Evolutionary conservation across 2,113 vertebrate genomes (phyloP).

Genomic region (Aldabrachelys gigantea): DNA sequence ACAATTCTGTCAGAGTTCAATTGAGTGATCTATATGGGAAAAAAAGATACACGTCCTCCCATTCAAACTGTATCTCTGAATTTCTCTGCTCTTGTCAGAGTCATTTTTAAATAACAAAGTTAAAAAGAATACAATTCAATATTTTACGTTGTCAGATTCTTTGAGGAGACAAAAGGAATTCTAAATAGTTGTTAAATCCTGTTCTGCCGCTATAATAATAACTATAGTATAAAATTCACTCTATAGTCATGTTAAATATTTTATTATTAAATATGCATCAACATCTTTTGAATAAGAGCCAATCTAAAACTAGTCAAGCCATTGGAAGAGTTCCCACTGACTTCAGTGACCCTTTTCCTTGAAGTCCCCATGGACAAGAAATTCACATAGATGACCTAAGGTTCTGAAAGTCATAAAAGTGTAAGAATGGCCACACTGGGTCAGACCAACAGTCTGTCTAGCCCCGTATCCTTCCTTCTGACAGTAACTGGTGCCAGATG

Average conservation of each 20-base stretch:
- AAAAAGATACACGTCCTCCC: background rate
- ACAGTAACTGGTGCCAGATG: background rate
- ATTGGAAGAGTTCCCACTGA: background rate
- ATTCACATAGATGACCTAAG: background rate
- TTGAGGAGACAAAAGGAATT: conserved; percentile 1
- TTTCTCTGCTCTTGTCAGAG: background rate
- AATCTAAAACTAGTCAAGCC: background rate
- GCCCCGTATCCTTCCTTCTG: background rate
- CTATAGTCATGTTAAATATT: background rate
- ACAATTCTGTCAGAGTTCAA: background rate
- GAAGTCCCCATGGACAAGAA: background rate
- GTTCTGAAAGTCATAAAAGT: background rate
- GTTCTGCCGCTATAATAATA: background rate
- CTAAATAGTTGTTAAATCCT: background rate
- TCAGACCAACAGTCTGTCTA: background rate
- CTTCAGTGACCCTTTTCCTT: background rate
- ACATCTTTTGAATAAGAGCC: conserved; percentile 35
- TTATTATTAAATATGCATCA: background rate
- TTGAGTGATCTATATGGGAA: background rate
- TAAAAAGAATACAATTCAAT: background rate
- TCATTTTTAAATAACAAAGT: background rate
- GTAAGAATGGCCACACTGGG: background rate
- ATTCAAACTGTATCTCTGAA: background rate
- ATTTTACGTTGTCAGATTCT: background rate
- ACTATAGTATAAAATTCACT: background rate